Evolutionary conservation across 1,140 invertebrate species (phyloP).

Genomic region (Drosophila micromelanica): DNA sequence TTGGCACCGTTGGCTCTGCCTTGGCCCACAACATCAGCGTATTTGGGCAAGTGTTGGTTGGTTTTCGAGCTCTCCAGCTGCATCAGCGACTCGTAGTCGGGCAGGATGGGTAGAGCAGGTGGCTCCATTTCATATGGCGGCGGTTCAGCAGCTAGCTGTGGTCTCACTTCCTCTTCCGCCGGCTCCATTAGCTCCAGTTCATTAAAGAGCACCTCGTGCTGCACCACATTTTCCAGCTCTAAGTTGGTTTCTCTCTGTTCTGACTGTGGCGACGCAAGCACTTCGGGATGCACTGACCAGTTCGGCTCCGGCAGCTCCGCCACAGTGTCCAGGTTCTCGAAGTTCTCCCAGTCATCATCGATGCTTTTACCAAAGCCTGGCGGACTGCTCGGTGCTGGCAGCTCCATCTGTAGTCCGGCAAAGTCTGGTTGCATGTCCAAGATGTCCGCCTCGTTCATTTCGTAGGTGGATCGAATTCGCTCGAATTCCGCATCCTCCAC

Average conservation of each 20-base stretch:
- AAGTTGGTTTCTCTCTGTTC: slow-evolving; percentile 31
- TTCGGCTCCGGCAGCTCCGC: slow-evolving; percentile 34
- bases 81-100: slow-evolving; percentile 72
- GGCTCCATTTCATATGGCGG: slow-evolving; percentile 54
- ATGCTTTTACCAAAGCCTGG: slow-evolving; percentile 77
- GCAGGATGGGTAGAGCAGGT: slow-evolving; percentile 26
- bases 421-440: slow-evolving; percentile 53
- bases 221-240: slow-evolving; percentile 31
- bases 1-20: slow-evolving; percentile 2
- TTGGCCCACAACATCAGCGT: slow-evolving; percentile 50
- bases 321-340: slow-evolving; percentile 63
- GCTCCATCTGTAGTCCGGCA: slow-evolving; percentile 20
- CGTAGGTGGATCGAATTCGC: slow-evolving; percentile 62
- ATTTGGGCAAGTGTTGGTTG: slow-evolving; percentile 53
- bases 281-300: slow-evolving; percentile 50
- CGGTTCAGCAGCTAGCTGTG: slow-evolving; percentile 29
- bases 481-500: slow-evolving; percentile 60
- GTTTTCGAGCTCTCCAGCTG: slow-evolving; percentile 42
- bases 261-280: slow-evolving; percentile 18
- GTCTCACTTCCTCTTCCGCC: neutral
- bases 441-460: slow-evolving; percentile 73
- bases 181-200: slow-evolving; percentile 51
- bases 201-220: slow-evolving; percentile 46
- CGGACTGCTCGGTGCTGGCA: slow-evolving; percentile 50
- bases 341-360: slow-evolving; percentile 81